Percentiles rank a stretch among this genome's conserved stretches.
Evolutionary conservation across 2,113 vertebrate genomes (phyloP).

Genomic region (Emydocephalus ijimae): DNA sequence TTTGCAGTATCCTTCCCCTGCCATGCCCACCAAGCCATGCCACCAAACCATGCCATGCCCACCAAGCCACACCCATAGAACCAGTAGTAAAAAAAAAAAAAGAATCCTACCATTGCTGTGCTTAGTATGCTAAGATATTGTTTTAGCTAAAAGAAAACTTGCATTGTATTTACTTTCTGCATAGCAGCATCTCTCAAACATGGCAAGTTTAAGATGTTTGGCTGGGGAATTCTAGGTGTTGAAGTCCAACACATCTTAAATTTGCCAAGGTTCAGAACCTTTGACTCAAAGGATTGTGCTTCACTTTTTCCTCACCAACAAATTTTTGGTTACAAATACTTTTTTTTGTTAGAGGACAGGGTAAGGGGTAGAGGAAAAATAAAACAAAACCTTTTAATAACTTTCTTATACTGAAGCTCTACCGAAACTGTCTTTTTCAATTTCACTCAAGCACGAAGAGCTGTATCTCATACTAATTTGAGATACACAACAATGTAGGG

Average conservation of each 20-base stretch:
- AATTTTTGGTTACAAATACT: conserved; percentile 20
- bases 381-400: conserved; percentile 13
- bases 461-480: not conserved
- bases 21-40: no score
- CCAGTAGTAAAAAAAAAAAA: no score
- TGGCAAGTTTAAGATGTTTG: not conserved
- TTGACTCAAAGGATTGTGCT: not conserved
- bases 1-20: no score
- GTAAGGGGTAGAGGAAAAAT: not conserved
- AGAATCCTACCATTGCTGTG: not conserved
- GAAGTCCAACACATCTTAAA: not conserved
- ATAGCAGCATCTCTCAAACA: not conserved
- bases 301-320: not conserved
- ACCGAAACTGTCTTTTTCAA: conserved; percentile 36
- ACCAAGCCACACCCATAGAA: no score
- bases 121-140: not conserved
- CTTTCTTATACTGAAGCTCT: conserved; percentile 35
- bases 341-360: not conserved
- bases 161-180: not conserved
- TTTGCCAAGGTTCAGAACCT: not conserved
- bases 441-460: conserved; percentile 10
- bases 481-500: not conserved
- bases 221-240: not conserved
- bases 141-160: not conserved
- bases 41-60: no score